phyloP scores from a whole-genome alignment of 1,140 invertebrate genomes.

The Oncopodura yosiiana region DNA sequence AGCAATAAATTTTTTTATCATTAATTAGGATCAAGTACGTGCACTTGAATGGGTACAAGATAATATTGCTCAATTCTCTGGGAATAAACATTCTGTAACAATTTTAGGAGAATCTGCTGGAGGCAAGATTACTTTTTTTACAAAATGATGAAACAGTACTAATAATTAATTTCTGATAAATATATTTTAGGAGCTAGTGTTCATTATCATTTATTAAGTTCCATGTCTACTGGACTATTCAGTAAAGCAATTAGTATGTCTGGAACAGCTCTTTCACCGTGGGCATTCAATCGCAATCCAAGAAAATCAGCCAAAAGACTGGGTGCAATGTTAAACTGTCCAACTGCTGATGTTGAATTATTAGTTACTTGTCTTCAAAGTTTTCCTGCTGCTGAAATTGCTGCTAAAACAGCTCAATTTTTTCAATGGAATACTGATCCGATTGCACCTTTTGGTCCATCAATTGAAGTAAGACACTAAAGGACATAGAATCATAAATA shows the following conservation, averaged over 20 bases:
- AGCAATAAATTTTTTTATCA: not conserved
- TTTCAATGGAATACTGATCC: conserved; percentile 48
- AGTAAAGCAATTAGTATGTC: conserved; percentile 65
- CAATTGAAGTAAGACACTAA: conserved; percentile 49
- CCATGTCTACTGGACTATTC: conserved; percentile 47
- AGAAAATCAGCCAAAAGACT: conserved; percentile 56
- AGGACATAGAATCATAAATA: no score
- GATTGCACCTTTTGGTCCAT: conserved; percentile 53
- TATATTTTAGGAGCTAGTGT: conserved; percentile 8
- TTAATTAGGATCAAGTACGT: conserved; percentile 9
- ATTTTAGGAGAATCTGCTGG: conserved; percentile 56
- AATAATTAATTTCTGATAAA: not conserved
- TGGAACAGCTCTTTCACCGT: conserved; percentile 59
- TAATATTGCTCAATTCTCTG: conserved; percentile 73
- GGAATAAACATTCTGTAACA: conserved; percentile 71
- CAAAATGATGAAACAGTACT: not conserved
- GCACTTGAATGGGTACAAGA: conserved; percentile 50
- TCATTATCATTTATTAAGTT: conserved; percentile 25
- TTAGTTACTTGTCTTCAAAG: conserved; percentile 61
- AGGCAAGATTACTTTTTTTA: not conserved
- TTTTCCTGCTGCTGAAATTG: conserved; percentile 48
- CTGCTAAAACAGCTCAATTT: conserved; percentile 42
- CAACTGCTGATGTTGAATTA: conserved; percentile 44
- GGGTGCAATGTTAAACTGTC: conserved; percentile 58
- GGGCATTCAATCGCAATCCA: conserved; percentile 57